phyloP scores from a whole-genome alignment of 2,113 vertebrate species.

The Chelonoidis abingdonii region DNA sequence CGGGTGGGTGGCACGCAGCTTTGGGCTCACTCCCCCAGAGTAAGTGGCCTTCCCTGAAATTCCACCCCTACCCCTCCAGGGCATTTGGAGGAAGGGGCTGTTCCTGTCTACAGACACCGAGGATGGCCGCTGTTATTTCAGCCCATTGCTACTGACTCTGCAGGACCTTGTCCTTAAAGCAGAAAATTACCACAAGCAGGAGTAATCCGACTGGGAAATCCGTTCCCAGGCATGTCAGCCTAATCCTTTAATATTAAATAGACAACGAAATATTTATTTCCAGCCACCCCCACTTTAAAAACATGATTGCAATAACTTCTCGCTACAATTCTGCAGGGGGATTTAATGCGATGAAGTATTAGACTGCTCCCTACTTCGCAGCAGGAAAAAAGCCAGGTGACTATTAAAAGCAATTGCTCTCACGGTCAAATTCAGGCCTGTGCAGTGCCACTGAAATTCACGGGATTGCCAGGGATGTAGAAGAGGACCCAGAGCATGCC shows the following conservation, averaged over 20 bases:
- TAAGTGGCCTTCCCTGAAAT: not conserved
- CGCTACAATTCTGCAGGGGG: slow-evolving; percentile 50
- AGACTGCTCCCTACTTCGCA: slow-evolving; percentile 12
- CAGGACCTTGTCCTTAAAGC: slow-evolving; percentile 36
- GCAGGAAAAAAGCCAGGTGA: slow-evolving; percentile 42
- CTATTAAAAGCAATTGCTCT: slow-evolving; percentile 36
- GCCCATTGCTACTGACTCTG: not conserved
- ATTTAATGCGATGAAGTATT: slow-evolving; percentile 53
- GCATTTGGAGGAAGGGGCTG: not conserved
- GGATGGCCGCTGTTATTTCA: not conserved
- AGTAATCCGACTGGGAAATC: slow-evolving; percentile 67
- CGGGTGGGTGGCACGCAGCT: not conserved
- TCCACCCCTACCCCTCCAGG: not conserved
- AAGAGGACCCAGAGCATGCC: not conserved
- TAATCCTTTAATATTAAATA: slow-evolving; percentile 73
- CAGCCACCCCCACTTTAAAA: not conserved
- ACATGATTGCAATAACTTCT: slow-evolving; percentile 46
- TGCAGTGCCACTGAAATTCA: not conserved
- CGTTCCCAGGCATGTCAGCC: slow-evolving; percentile 60
- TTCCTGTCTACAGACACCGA: not conserved
- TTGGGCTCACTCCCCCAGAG: not conserved
- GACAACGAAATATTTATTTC: slow-evolving; percentile 64
- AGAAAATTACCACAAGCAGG: slow-evolving; percentile 54
- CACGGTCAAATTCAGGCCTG: not conserved
- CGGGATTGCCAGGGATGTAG: not conserved